A percentile compares a stretch with the other conserved stretches of the same genome.
These are phyloP conservation scores for Colossoma macropomum DNA, from an alignment of 2,113 vertebrate species.

Conservation along the genomic window DNA sequence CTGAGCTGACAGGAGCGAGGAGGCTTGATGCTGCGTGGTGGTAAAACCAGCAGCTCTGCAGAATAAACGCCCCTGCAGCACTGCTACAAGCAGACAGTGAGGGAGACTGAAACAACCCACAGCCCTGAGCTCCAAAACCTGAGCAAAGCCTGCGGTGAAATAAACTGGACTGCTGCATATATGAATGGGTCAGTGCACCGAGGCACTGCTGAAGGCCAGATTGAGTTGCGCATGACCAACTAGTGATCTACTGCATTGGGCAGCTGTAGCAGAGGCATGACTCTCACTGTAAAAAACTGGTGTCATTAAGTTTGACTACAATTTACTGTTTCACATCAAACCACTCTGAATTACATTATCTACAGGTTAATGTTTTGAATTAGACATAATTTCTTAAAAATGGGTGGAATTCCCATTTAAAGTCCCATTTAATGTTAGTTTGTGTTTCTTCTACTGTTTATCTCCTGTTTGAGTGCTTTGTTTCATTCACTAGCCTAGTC, in stretches of 20 bases:
- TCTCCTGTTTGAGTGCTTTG: too few relatives aligned
- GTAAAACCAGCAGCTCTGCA: conserved; percentile 13
- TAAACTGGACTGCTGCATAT: background rate
- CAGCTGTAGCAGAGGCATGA: background rate
- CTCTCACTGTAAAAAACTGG: background rate
- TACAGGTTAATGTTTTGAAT: too few relatives aligned
- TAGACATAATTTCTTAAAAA: too few relatives aligned
- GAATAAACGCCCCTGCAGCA: conserved; percentile 8
- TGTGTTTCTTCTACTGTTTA: too few relatives aligned
- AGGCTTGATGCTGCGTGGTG: conserved; percentile 19
- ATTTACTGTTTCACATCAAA: too few relatives aligned
- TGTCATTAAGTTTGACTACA: background rate
- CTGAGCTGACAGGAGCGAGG: conserved; percentile 22
- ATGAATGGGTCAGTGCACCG: background rate
- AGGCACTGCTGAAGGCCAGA: background rate
- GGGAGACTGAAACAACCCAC: background rate
- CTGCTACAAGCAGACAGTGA: conserved; percentile 7
- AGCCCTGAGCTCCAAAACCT: background rate
- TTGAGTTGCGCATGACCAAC: background rate
- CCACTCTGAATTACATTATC: too few relatives aligned
- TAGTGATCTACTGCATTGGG: background rate
- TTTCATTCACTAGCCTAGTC: too few relatives aligned
- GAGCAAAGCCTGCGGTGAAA: conserved; percentile 5
- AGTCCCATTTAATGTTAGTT: too few relatives aligned
- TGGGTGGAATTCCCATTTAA: too few relatives aligned